Conservation (phyloP, 2,888 invertebrate species). For the Cantharis lateralis region DNA sequence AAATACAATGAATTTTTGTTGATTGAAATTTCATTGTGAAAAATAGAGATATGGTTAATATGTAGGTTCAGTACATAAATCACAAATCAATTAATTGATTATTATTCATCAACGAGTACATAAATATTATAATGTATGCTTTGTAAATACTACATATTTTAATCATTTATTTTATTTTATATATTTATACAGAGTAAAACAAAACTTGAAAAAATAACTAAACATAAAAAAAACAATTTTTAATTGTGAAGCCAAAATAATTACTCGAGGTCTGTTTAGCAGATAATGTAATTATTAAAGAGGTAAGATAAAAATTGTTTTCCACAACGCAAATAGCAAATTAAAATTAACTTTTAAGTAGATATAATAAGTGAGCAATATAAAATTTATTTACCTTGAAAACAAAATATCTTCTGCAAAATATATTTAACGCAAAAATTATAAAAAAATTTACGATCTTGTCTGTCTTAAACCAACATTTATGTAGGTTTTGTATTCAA, state of each 20-base stretch:
- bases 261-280: neutral
- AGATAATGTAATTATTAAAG: neutral
- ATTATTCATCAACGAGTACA: too few species aligned
- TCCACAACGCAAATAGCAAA: neutral
- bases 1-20: too few species aligned
- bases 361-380: neutral
- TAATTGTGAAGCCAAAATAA: neutral
- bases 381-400: neutral
- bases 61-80: neutral
- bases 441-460: neutral
- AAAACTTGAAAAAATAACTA: neutral
- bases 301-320: neutral
- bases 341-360: neutral
- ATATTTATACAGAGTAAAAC: neutral
- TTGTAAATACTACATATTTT: neutral
- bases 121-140: too few species aligned
- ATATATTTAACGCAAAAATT: neutral
- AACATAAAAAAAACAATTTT: neutral
- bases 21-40: too few species aligned
- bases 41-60: too few species aligned
- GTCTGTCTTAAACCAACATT: neutral
- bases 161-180: neutral
- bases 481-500: neutral
- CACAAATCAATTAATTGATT: neutral
- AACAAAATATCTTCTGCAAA: neutral